Evolutionary conservation across 2,797 vertebrate species (phyloP).

Genomic region (Gymnothorax javanicus): DNA sequence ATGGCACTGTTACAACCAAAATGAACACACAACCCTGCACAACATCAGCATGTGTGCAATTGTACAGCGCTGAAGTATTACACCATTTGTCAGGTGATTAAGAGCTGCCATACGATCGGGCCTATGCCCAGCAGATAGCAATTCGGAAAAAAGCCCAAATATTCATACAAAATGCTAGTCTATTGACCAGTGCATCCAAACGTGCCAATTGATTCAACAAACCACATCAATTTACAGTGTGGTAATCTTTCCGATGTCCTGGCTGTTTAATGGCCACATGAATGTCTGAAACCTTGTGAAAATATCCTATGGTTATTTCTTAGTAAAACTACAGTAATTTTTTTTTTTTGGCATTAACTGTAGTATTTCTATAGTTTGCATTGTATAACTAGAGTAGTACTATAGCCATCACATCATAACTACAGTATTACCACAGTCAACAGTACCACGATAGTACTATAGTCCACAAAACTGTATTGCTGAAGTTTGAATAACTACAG

Average conservation of each 20-base stretch:
- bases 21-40: background rate
- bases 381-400: too few species aligned
- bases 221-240: background rate
- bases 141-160: background rate
- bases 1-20: background rate
- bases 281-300: background rate
- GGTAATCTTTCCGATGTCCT: background rate
- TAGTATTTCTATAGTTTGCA: too few species aligned
- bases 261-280: constrained; percentile 8
- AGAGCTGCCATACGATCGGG: background rate
- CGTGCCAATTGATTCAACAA: background rate
- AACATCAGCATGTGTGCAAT: background rate
- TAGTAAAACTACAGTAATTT: too few species aligned
- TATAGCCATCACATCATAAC: too few species aligned
- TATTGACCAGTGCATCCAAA: background rate
- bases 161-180: background rate
- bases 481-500: too few species aligned
- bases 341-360: too few species aligned
- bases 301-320: too few species aligned
- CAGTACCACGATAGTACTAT: too few species aligned
- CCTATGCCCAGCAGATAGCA: too few species aligned
- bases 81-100: background rate
- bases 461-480: too few species aligned
- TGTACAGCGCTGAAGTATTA: background rate
- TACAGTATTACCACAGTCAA: too few species aligned